A percentile compares a stretch with the other conserved stretches of the same genome.
These are phyloP conservation scores for Branchinecta sandiegonensis DNA, from an alignment of 2,888 invertebrate species.

Conservation along the genomic window DNA sequence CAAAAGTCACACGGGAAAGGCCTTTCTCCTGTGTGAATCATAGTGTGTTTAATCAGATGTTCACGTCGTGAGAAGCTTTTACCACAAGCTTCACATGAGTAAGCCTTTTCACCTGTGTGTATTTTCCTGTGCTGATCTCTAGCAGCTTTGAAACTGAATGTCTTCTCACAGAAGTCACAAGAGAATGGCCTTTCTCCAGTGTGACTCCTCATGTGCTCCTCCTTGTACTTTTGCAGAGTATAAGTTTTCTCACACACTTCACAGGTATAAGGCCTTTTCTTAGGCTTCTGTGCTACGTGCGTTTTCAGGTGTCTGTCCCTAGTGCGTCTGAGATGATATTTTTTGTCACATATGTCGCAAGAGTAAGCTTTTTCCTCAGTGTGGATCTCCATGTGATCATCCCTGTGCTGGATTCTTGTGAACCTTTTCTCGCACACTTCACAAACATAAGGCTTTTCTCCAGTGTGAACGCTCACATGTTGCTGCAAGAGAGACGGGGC, in stretches of 20 bases:
- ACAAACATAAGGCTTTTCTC: conserved; percentile 11
- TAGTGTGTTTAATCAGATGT: not conserved
- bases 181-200: conserved; percentile 18
- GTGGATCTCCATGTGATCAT: not conserved
- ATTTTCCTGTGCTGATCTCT: not conserved
- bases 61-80: conserved; percentile 14
- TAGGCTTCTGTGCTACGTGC: conserved; percentile 12
- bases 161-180: conserved; percentile 19
- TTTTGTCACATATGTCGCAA: conserved; percentile 17
- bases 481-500: too few species aligned
- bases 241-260: conserved; percentile 17
- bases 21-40: conserved; percentile 8
- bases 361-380: conserved; percentile 14
- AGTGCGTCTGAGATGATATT: not conserved
- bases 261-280: not conserved
- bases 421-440: conserved; percentile 14
- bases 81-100: not conserved
- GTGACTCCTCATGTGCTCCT: conserved; percentile 16
- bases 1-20: conserved; percentile 1
- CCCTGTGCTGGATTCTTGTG: not conserved
- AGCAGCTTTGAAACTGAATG: not conserved
- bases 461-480: not conserved
- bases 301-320: conserved; percentile 16
- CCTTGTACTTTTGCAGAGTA: not conserved
- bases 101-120: conserved; percentile 18